A percentile compares a stretch with the other conserved stretches of the same genome.
Evolutionary conservation across 2,888 invertebrate species (phyloP).

Genomic region (Phaonia tiefii): DNA sequence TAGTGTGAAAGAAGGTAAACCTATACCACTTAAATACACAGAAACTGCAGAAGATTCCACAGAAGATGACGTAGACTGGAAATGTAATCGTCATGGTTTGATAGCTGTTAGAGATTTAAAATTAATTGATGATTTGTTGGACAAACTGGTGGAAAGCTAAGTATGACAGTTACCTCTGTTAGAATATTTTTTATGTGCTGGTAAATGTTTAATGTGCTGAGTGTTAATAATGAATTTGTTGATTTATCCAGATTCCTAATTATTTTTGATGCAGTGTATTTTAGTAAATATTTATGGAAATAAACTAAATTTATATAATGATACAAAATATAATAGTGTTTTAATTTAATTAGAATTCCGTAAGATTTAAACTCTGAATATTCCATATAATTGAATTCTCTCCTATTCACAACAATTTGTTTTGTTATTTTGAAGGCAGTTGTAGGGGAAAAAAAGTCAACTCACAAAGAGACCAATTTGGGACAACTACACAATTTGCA

Average conservation of each 20-base stretch:
- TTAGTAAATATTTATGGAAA: conserved; percentile 18
- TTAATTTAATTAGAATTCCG: no score
- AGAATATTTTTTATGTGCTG: background rate
- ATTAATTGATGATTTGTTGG: conserved; percentile 73
- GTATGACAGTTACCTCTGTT: background rate
- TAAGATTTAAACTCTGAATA: no score
- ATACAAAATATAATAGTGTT: no score
- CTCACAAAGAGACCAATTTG: no score
- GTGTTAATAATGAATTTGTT: conserved; percentile 18
- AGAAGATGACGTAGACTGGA: conserved; percentile 69
- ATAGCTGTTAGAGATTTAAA: conserved; percentile 81
- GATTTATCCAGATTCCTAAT: conserved; percentile 33
- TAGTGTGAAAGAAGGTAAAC: conserved; percentile 73
- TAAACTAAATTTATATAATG: conserved; percentile 7
- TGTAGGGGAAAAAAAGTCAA: no score
- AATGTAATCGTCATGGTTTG: conserved; percentile 81
- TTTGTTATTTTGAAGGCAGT: no score
- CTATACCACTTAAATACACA: conserved; percentile 76
- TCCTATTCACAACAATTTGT: no score
- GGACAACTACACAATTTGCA: no score
- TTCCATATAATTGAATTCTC: no score
- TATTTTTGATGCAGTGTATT: conserved; percentile 42
- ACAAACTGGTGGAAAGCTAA: conserved; percentile 60
- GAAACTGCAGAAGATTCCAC: conserved; percentile 24
- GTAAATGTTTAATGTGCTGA: conserved; percentile 4